A percentile compares a stretch with the other conserved stretches of the same genome.
Evolutionary conservation across 2,797 vertebrate species (phyloP).

Genomic region (Scolopax bukidnonensis): DNA sequence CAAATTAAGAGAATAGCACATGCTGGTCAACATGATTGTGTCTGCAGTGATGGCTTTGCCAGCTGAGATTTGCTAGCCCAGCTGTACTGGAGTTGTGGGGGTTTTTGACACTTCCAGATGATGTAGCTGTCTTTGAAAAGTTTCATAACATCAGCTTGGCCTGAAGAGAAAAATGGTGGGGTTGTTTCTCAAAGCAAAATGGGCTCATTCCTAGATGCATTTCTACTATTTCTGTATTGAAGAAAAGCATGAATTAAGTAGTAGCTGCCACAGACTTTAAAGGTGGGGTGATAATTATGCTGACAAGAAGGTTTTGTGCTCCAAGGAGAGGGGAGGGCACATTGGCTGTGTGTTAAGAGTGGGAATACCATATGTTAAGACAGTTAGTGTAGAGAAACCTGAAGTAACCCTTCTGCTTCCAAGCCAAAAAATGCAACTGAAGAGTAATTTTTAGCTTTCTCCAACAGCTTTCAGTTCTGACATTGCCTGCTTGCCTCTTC

Average conservation of each 20-base stretch:
- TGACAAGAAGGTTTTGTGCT: neutral
- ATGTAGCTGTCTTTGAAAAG: too few relatives aligned
- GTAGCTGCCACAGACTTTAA: neutral
- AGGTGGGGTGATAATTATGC: neutral
- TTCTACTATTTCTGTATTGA: neutral
- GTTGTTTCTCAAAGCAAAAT: neutral
- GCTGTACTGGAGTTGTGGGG: neutral
- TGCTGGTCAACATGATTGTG: neutral
- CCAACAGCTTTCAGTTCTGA: neutral
- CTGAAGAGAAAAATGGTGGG: neutral
- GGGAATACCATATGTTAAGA: neutral
- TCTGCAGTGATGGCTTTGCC: neutral
- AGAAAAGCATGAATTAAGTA: neutral
- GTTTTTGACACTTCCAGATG: neutral
- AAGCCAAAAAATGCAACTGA: neutral
- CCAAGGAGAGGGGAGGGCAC: neutral
- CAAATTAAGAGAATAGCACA: neutral
- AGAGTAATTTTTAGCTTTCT: neutral
- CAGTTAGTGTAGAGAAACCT: neutral
- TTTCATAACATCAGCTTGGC: rapidly evolving
- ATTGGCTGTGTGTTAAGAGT: neutral
- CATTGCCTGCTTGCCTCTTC: neutral
- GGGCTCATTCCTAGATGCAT: neutral
- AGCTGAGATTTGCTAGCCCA: neutral
- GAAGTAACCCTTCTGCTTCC: neutral